These are phyloP conservation scores for Cotesia vestalis DNA, from an alignment of 1,140 invertebrate species.

Conservation along the genomic window DNA sequence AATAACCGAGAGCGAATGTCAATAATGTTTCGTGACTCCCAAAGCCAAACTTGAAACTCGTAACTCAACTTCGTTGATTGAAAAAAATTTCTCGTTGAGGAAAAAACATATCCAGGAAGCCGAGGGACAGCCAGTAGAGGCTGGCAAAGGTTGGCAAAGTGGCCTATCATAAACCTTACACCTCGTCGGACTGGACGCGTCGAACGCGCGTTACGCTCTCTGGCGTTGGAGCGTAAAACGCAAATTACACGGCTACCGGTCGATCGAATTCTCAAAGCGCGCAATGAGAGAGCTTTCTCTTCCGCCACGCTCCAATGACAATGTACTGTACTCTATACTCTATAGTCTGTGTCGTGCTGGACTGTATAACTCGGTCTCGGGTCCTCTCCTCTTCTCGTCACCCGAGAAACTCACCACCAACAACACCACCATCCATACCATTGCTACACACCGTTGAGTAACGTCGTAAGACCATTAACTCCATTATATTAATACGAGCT, in stretches of 20 bases:
- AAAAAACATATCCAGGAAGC: slow-evolving; percentile 17
- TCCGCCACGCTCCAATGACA: slow-evolving; percentile 12
- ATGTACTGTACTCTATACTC: background rate
- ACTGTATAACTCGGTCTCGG: too few relatives aligned
- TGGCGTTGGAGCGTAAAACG: slow-evolving; percentile 37
- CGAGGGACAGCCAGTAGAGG: background rate
- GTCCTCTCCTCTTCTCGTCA: too few relatives aligned
- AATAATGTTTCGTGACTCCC: too few relatives aligned
- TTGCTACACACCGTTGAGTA: too few relatives aligned
- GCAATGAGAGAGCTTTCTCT: slow-evolving; percentile 8
- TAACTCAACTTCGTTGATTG: too few relatives aligned
- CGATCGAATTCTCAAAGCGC: slow-evolving; percentile 39
- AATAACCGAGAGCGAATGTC: too few relatives aligned
- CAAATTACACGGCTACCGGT: slow-evolving; percentile 39
- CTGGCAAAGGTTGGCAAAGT: slow-evolving; percentile 26
- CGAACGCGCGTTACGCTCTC: slow-evolving; percentile 32
- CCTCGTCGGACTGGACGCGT: slow-evolving; percentile 22
- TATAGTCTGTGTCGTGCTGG: background rate
- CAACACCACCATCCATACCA: too few relatives aligned
- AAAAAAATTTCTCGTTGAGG: too few relatives aligned
- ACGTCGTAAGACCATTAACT: too few relatives aligned
- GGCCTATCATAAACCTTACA: slow-evolving; percentile 31
- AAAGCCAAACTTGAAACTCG: too few relatives aligned
- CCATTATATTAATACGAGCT: too few relatives aligned
- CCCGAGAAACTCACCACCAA: too few relatives aligned